Conservation (phyloP, 2,797 vertebrate genomes). For the Scolopax rusticola region DNA sequence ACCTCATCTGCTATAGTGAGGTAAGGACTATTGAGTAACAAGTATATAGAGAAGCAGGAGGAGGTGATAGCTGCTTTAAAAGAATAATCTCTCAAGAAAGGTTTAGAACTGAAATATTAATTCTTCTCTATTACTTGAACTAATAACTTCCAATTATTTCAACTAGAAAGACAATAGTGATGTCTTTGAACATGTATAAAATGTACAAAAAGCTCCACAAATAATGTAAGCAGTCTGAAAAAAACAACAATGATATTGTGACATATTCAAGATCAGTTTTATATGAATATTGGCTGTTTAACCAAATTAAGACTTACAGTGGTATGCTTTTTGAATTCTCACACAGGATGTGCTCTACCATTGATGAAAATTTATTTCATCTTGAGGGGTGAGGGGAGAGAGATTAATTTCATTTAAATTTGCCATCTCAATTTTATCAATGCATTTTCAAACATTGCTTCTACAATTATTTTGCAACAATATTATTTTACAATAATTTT, state of each 20-base stretch:
- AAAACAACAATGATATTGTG: not conserved
- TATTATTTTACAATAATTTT: not conserved
- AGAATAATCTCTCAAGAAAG: not conserved
- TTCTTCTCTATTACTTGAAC: not conserved
- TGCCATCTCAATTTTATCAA: not conserved
- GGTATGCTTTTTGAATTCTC: not conserved
- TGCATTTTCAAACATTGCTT: not conserved
- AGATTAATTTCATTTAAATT: not conserved
- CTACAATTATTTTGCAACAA: not conserved
- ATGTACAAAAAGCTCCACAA: not conserved
- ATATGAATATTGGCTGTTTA: not conserved
- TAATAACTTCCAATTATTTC: not conserved
- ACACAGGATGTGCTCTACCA: not conserved
- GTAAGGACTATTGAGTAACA: not conserved
- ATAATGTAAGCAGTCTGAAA: not conserved
- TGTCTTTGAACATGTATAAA: accelerated
- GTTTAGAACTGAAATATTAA: not conserved
- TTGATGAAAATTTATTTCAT: accelerated
- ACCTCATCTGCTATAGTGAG: not conserved
- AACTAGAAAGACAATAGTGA: not conserved
- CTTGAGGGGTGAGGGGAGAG: too few relatives aligned
- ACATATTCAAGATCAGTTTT: not conserved
- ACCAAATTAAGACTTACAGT: not conserved
- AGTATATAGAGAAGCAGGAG: not conserved
- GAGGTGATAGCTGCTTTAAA: not conserved